Evolutionary conservation across 2,113 vertebrate species (phyloP).

Genomic region (Ornithorhynchus anatinus): DNA sequence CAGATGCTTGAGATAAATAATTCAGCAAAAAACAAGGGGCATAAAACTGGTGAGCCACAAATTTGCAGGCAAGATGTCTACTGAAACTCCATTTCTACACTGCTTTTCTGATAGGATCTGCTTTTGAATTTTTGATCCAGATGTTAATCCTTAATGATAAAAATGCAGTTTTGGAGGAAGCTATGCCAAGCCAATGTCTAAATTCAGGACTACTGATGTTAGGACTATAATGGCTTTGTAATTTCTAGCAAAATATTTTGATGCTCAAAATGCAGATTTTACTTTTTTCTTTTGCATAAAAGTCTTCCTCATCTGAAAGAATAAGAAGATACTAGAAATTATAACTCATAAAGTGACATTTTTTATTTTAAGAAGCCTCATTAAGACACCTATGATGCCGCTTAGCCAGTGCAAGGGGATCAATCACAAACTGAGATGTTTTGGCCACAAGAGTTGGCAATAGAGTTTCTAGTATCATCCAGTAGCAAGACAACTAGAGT

Average conservation of each 20-base stretch:
- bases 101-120: conserved; percentile 30
- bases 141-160: conserved; percentile 53
- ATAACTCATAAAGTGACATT: too few species aligned
- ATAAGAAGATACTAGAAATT: too few species aligned
- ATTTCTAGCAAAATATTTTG: conserved; percentile 18
- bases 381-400: too few species aligned
- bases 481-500: neutral
- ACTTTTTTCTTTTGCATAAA: neutral
- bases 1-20: conserved; percentile 63
- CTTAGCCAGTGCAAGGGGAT: too few species aligned
- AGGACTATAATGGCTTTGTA: neutral
- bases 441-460: neutral
- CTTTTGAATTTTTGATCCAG: conserved; percentile 56
- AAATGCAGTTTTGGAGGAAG: conserved; percentile 2
- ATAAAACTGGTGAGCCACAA: conserved; percentile 21
- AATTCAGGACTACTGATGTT: neutral
- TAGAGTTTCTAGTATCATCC: neutral
- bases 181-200: neutral
- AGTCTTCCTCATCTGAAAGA: neutral
- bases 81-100: conserved; percentile 6
- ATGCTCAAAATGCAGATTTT: conserved; percentile 17
- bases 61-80: conserved; percentile 19
- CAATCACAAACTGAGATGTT: too few species aligned
- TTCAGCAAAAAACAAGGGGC: conserved; percentile 54
- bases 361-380: too few species aligned